Conservation (phyloP, 1,140 invertebrate species). For the Drosophila ohnishii region DNA sequence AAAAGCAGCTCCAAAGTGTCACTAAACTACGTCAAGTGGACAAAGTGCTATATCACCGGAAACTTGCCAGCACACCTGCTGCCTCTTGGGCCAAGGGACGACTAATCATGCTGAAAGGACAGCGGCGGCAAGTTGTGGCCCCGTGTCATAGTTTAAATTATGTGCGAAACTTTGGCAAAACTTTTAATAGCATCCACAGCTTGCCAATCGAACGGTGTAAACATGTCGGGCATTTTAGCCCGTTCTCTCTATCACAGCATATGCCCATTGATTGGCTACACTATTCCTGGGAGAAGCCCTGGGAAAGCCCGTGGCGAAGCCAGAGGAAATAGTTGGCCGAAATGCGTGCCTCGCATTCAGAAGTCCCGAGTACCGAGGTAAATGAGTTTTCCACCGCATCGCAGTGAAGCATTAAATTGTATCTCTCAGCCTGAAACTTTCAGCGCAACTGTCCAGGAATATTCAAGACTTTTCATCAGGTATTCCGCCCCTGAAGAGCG, state of each 20-base stretch:
- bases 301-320: not conserved
- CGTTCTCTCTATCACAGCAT: slow-evolving; percentile 47
- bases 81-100: slow-evolving; percentile 28
- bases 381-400: slow-evolving; percentile 58
- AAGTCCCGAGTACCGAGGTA: slow-evolving; percentile 7
- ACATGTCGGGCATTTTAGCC: slow-evolving; percentile 46
- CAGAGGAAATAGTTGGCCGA: slow-evolving; percentile 35
- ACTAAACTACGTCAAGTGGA: slow-evolving; percentile 43
- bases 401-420: slow-evolving; percentile 78
- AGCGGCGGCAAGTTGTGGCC: slow-evolving; percentile 40
- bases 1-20: slow-evolving; percentile 20
- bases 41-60: slow-evolving; percentile 67
- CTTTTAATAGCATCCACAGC: slow-evolving; percentile 72
- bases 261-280: slow-evolving; percentile 75
- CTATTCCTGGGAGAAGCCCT: slow-evolving; percentile 43
- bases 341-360: slow-evolving; percentile 63
- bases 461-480: slow-evolving; percentile 28
- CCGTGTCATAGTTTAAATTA: slow-evolving; percentile 80
- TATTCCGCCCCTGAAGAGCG: slow-evolving; percentile 5
- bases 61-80: slow-evolving; percentile 39
- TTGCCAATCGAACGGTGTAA: slow-evolving; percentile 44
- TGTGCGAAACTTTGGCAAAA: slow-evolving; percentile 74
- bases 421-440: slow-evolving; percentile 52
- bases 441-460: slow-evolving; percentile 50
- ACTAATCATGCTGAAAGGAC: slow-evolving; percentile 64